phyloP scores from a whole-genome alignment of 2,113 vertebrate species.

The Hippotragus niger region DNA sequence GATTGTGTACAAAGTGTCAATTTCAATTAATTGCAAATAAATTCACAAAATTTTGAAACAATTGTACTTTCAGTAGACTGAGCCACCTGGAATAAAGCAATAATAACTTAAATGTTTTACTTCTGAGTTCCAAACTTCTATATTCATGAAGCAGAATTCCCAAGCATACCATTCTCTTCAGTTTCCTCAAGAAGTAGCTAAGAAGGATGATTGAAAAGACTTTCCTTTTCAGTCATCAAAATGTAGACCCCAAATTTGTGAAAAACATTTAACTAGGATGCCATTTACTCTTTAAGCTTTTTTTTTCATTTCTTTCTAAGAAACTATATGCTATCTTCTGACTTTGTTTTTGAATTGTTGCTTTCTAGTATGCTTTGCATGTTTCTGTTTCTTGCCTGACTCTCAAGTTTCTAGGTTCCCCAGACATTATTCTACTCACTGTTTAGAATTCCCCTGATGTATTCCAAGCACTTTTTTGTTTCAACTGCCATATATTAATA shows the following conservation, averaged over 20 bases:
- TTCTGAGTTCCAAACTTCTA: background rate
- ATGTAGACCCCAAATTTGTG: background rate
- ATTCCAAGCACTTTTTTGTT: background rate
- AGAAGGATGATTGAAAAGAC: background rate
- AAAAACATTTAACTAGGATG: background rate
- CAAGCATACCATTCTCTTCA: background rate
- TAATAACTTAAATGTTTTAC: background rate
- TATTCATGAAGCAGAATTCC: background rate
- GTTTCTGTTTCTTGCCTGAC: background rate
- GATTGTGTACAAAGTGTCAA: background rate
- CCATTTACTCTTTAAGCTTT: background rate
- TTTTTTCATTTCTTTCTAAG: background rate
- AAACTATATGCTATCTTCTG: background rate
- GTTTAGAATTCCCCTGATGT: background rate
- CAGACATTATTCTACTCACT: background rate
- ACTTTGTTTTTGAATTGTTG: background rate
- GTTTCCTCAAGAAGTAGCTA: background rate
- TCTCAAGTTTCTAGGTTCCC: background rate
- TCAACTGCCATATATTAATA: background rate
- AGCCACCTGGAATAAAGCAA: background rate
- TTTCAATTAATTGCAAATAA: background rate
- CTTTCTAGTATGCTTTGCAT: background rate
- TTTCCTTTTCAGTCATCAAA: background rate
- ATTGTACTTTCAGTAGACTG: background rate
- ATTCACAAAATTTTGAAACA: background rate